Base-by-base conservation (phyloP, 2,113 vertebrate genomes). In the Eubucco bourcierii region DNA sequence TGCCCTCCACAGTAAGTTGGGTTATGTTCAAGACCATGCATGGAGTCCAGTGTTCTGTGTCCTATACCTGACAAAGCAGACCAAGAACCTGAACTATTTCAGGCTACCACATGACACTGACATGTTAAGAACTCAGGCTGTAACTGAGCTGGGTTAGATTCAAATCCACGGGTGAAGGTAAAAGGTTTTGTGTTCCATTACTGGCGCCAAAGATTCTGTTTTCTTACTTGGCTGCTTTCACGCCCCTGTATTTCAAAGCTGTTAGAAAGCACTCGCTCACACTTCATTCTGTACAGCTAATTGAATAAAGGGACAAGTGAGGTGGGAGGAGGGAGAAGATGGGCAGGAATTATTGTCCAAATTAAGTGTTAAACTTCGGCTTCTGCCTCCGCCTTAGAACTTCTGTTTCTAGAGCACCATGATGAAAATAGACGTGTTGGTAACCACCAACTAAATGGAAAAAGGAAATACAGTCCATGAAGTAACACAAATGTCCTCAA, bases 401-500 rank as follows among this genome's bases (percentile, higher is more conserved):
- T 95, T 94, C 87, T 92, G 71, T 95, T 95, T 90, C 94, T 96
- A 91, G 85, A 82, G 80, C 83, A 71, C 80, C 60, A 85, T 80
- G 85, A 33, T 94, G 87, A 97, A 97, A 97, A 95, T 85, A 87
- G 80, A 93, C 88, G 91, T 68, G 79, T 29, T 92, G 64, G 94
- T 94, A 92, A 95, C 79, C 80, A 91, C 95, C 95, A 95, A 91
- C 88, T 92, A 89, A 93, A 95, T 90, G 90, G 95, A 94, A 95
- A 97, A 98, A 94, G 82, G 89, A 96, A 97, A 95, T 96, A 86
- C 17, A 79, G 63, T 41, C 60, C 74, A 60, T 97, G 93, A 96
- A 96, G 94, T 90, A 95, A 97, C 95, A 96, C 97, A 96, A 97
- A 95, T 92, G 70, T 95, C 92, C 93, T 96, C 52, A 90, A 92